Conservation (phyloP, 1,140 invertebrate genomes). For the Cylas formicarius region DNA sequence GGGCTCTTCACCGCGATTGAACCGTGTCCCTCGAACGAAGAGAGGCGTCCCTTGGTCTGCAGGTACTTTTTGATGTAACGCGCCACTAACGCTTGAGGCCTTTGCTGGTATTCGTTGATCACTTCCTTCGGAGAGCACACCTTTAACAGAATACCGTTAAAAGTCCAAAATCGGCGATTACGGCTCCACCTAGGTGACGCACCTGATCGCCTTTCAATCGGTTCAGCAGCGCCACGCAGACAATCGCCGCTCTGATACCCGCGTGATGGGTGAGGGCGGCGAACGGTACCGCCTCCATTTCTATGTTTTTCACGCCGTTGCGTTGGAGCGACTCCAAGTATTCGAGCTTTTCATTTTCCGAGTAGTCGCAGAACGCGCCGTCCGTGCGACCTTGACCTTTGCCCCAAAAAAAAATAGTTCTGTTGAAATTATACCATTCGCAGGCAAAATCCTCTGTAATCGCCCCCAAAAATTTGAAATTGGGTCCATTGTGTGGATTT, state of each 20-base stretch:
- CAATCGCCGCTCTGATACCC: slow-evolving; percentile 85
- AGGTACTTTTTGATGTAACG: slow-evolving; percentile 82
- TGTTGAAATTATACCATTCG: too few species aligned
- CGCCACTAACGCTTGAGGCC: slow-evolving; percentile 82
- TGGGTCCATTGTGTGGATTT: too few species aligned
- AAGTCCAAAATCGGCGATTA: neutral
- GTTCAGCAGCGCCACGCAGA: slow-evolving; percentile 92
- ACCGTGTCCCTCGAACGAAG: slow-evolving; percentile 64
- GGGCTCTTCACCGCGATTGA: slow-evolving; percentile 75
- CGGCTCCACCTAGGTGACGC: slow-evolving; percentile 21
- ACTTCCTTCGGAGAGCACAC: slow-evolving; percentile 81
- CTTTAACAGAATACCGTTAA: slow-evolving; percentile 43
- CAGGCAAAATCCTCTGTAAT: too few species aligned
- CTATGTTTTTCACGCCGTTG: slow-evolving; percentile 87
- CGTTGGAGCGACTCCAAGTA: slow-evolving; percentile 73
- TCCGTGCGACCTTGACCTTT: slow-evolving; percentile 88
- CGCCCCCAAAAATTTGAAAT: too few species aligned
- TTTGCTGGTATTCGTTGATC: slow-evolving; percentile 85
- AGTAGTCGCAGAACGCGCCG: slow-evolving; percentile 95
- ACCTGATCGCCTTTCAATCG: slow-evolving; percentile 92
- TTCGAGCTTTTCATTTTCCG: slow-evolving; percentile 79
- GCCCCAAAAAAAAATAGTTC: too few species aligned
- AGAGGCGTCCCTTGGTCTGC: slow-evolving; percentile 62
- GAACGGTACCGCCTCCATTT: slow-evolving; percentile 94
- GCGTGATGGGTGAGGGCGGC: slow-evolving; percentile 90